Conservation (phyloP, 35 echinoderm and acorn worm species). For the Apostichopus japonicus region DNA sequence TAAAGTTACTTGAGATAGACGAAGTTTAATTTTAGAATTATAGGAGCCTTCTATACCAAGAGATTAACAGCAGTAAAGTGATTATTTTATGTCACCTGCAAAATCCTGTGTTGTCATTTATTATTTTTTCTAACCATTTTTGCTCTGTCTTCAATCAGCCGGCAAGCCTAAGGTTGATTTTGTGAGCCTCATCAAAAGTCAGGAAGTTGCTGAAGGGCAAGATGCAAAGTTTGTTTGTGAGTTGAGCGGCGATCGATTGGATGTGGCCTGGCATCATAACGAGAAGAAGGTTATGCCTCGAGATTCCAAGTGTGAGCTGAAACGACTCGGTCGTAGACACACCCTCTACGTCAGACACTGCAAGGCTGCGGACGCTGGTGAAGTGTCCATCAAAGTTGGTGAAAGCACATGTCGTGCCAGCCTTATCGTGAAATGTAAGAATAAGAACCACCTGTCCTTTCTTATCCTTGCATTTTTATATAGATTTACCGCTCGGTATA, state of each 20-base stretch:
- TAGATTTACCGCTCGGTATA: too few species aligned
- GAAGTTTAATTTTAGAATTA: too few species aligned
- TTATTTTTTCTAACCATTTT: neutral
- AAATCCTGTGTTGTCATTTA: too few species aligned
- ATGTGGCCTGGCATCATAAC: conserved; percentile 75
- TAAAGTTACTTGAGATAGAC: too few species aligned
- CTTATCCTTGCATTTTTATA: too few species aligned
- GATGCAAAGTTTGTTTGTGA: conserved; percentile 85
- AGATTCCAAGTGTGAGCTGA: conserved; percentile 82
- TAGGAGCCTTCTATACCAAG: too few species aligned
- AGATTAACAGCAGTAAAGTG: too few species aligned
- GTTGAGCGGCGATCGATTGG: conserved; percentile 76
- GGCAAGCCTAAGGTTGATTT: conserved; percentile 93
- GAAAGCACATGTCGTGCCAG: conserved; percentile 66
- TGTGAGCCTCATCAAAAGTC: conserved; percentile 77
- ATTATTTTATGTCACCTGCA: too few species aligned
- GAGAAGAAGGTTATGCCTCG: conserved; percentile 71
- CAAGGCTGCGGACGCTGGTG: conserved; percentile 61
- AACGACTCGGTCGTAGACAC: conserved; percentile 75
- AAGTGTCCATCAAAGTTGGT: conserved; percentile 77
- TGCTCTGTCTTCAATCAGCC: conserved; percentile 49
- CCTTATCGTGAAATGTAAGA: conserved; percentile 84
- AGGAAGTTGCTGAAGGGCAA: conserved; percentile 78
- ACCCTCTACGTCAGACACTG: conserved; percentile 81
- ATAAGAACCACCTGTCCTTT: too few species aligned